These are phyloP conservation scores for Heliconius erato DNA, from an alignment of 2,888 invertebrate genomes.

Conservation along the genomic window DNA sequence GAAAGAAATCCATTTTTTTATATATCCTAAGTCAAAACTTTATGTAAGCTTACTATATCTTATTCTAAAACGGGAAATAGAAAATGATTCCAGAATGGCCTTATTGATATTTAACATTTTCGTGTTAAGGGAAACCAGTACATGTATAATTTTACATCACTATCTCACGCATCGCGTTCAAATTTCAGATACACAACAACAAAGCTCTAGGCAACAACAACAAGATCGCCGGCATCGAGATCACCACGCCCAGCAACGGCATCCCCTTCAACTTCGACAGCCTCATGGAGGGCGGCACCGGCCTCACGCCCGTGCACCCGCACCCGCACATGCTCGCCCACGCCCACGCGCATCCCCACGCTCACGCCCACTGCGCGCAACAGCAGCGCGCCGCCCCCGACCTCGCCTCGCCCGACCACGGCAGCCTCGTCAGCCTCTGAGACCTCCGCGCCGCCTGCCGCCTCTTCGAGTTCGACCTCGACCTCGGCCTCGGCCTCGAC, in stretches of 20 bases:
- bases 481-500: constrained; percentile 29
- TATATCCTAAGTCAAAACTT: neutral
- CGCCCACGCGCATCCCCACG: constrained; percentile 87
- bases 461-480: constrained; percentile 51
- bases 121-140: neutral
- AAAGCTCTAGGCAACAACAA: constrained; percentile 77
- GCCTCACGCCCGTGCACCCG: constrained; percentile 92
- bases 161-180: neutral
- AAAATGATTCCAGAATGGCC: neutral
- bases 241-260: constrained; percentile 95
- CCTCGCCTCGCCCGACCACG: constrained; percentile 90
- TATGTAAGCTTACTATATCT: neutral
- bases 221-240: constrained; percentile 92
- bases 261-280: constrained; percentile 96
- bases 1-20: neutral
- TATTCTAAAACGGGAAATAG: neutral
- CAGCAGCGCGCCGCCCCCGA: constrained; percentile 91
- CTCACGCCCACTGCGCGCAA: constrained; percentile 92
- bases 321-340: constrained; percentile 82
- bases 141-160: neutral
- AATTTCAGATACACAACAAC: constrained; percentile 79
- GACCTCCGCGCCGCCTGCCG: constrained; percentile 57
- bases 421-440: constrained; percentile 94
- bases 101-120: neutral
- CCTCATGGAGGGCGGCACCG: constrained; percentile 97